Percentiles rank a stretch among this genome's conserved stretches.
Evolutionary conservation across 2,888 invertebrate species (phyloP).

Genomic region (Bruchidius siliquastri): DNA sequence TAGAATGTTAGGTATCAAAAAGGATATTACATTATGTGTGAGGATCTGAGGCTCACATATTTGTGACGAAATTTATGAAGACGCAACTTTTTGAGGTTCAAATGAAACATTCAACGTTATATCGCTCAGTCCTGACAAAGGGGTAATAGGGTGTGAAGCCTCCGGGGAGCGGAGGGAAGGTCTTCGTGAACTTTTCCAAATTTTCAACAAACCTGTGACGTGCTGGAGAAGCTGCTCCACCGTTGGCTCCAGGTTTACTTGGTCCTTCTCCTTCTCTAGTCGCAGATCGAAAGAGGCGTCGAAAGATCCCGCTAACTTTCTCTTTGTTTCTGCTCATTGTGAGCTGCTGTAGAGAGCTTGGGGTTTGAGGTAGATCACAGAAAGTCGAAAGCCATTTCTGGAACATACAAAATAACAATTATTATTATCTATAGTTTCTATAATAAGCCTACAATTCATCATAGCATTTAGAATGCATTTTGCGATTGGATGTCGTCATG

Average conservation of each 20-base stretch:
- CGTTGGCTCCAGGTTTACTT: conserved; percentile 37
- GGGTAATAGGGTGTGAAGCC: too few species aligned
- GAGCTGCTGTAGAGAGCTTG: background rate
- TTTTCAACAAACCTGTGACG: conserved; percentile 18
- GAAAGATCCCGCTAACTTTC: conserved; percentile 75
- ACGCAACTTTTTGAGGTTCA: too few species aligned
- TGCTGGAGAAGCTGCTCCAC: conserved; percentile 48
- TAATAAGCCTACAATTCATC: background rate
- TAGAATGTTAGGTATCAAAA: too few species aligned
- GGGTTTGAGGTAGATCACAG: background rate
- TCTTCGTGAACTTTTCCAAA: conserved; percentile 30
- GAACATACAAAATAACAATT: background rate
- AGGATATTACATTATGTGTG: too few species aligned
- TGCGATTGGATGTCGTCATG: too few species aligned
- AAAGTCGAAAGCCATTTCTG: conserved; percentile 3
- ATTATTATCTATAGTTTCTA: background rate
- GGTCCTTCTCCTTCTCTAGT: conserved; percentile 62
- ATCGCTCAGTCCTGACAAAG: too few species aligned
- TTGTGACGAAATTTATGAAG: too few species aligned
- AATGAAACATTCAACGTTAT: too few species aligned
- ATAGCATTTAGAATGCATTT: too few species aligned
- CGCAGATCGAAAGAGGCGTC: conserved; percentile 70
- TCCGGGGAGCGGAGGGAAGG: too few species aligned
- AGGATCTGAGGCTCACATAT: too few species aligned
- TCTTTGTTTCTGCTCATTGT: conserved; percentile 75